These are phyloP conservation scores for Pipistrellus kuhlii DNA, from an alignment of 2,797 vertebrate genomes.

Conservation along the genomic window DNA sequence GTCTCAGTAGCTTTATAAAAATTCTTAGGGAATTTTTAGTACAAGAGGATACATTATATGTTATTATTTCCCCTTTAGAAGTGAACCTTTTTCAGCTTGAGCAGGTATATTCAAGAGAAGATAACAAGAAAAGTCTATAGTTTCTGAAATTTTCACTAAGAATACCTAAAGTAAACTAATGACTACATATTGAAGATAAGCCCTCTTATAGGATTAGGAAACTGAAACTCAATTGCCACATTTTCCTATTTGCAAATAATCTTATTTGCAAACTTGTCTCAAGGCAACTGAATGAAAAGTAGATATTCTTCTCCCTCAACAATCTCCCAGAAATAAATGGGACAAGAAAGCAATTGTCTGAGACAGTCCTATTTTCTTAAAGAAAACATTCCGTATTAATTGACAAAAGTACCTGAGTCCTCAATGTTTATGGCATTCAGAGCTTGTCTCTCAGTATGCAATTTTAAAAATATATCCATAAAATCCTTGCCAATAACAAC, in stretches of 20 bases:
- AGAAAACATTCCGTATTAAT: slow-evolving; percentile 72
- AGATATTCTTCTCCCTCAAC: slow-evolving; percentile 59
- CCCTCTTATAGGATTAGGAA: slow-evolving; percentile 49
- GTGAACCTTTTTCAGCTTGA: slow-evolving; percentile 30
- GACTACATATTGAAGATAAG: slow-evolving; percentile 67
- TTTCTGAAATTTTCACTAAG: slow-evolving; percentile 52
- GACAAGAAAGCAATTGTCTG: slow-evolving; percentile 69
- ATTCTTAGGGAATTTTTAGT: slow-evolving; percentile 53
- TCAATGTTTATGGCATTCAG: slow-evolving; percentile 13
- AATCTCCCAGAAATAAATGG: slow-evolving; percentile 64
- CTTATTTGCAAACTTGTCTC: slow-evolving; percentile 72
- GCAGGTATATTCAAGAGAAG: slow-evolving; percentile 47
- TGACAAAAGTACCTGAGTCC: slow-evolving; percentile 59
- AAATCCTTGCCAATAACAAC: slow-evolving; percentile 55
- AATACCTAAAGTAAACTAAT: slow-evolving; percentile 69
- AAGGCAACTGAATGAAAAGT: slow-evolving; percentile 69
- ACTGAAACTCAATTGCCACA: slow-evolving; percentile 62
- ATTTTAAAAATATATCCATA: slow-evolving; percentile 59
- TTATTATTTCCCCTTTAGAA: slow-evolving; percentile 37
- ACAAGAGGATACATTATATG: neutral
- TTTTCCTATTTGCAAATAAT: slow-evolving; percentile 73
- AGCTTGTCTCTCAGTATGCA: slow-evolving; percentile 48
- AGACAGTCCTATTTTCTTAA: slow-evolving; percentile 65
- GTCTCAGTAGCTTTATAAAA: slow-evolving; percentile 55
- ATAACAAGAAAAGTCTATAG: slow-evolving; percentile 42